A percentile compares a stretch with the other conserved stretches of the same genome.
Conservation (phyloP, 2,888 invertebrate genomes). For the Odontomyia ornata region DNA sequence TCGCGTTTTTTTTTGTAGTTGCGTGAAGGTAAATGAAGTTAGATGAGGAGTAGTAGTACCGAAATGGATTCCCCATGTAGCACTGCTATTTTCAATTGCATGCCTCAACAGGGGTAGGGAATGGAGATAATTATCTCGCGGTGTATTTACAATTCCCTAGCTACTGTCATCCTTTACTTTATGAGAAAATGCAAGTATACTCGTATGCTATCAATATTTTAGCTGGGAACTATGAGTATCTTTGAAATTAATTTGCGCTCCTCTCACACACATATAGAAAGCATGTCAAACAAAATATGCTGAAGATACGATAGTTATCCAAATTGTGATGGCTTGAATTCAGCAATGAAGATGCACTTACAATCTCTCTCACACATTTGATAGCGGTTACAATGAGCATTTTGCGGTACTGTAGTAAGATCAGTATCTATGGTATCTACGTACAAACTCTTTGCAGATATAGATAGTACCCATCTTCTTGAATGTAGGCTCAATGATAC, state of each 20-base stretch:
- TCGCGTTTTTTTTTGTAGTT: constrained; percentile 4
- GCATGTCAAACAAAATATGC: not conserved
- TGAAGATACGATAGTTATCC: not conserved
- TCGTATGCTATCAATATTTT: not conserved
- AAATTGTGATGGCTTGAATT: not conserved
- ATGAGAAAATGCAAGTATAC: not conserved
- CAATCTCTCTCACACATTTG: not conserved
- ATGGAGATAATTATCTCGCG: not conserved
- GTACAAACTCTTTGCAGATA: not conserved
- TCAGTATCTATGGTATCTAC: not conserved
- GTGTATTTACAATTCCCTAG: not conserved
- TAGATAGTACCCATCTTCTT: not conserved
- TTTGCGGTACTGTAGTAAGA: not conserved
- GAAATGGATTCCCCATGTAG: constrained; percentile 1
- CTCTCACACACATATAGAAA: not conserved
- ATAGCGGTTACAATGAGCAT: not conserved
- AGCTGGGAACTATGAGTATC: constrained; percentile 1
- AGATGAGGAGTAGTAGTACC: constrained; percentile 2
- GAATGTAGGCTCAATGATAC: constrained; percentile 5
- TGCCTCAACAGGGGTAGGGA: not conserved
- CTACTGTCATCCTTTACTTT: not conserved
- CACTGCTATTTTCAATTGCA: not conserved
- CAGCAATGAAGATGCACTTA: constrained; percentile 30
- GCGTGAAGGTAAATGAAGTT: constrained; percentile 13
- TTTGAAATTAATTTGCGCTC: not conserved